Evolutionary conservation across 2,888 invertebrate species (phyloP), one percentile per base, ranked within the genome.

Genomic region (Platycnemis pennipes): DNA sequence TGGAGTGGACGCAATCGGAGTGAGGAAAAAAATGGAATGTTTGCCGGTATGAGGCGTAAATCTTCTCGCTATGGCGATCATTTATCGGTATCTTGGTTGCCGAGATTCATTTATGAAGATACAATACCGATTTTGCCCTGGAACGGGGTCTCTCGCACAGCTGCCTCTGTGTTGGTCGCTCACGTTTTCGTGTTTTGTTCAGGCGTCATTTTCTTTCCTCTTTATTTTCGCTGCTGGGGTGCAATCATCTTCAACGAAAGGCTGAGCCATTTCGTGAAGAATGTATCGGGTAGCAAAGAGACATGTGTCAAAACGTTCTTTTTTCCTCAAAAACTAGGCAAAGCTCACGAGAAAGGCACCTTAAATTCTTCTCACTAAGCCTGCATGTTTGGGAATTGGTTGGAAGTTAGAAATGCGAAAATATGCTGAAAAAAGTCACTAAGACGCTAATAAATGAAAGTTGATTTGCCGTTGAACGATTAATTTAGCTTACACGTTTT

Each of bases 11-110:
- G 77, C 37, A 77, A 77, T 77, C 77, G 37, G 31, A 16, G 13
- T 13, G 77, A 77, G 77, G n/a, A n/a, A n/a, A 77, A 37, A 77
- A 77, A 77, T 77, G 77, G 37, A 77, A 77, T 77, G 77, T 37
- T 69, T 37, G 77, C 77, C 37, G 37, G 77, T 77, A 77, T 26
- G 77, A 77, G 77, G 77, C 77, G 77, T 77, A 77, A 77, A 77
- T 77, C 77, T 77, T 77, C 77, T 16, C 77, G 37, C 77, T 77
- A 31, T 37, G 77, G 77, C 37, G 77, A 37, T 77, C 77, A 77
- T 77, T 77, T 77, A 77, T 77, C 77, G 31, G 77, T 77, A 77
- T 77, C 77, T 77, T 31, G 77, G 31, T 31, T 77, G 77, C 37
- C 37, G 37, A 37, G 77, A 5, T 77, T 77, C 77, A 77, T 77